Evolutionary conservation across 2,113 vertebrate species (phyloP).

Genomic region (Seriola quinqueradiata): DNA sequence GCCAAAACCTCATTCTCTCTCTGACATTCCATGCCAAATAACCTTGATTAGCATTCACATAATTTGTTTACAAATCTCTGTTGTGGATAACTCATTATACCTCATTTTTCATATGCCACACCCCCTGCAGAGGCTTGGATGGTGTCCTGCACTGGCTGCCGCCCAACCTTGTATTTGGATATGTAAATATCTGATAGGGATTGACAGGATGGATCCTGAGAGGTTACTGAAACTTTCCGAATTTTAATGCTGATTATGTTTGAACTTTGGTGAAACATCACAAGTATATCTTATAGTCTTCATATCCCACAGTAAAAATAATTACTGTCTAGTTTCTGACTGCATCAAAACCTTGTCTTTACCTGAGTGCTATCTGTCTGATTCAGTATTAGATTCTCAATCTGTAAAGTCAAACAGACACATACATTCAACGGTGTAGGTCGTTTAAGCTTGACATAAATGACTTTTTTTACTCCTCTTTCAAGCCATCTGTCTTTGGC

Average conservation of each 20-base stretch:
- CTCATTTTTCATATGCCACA: slow-evolving; percentile 43
- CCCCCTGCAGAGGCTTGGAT: slow-evolving; percentile 41
- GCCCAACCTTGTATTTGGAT: background rate
- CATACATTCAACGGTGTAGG: background rate
- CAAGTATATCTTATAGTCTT: background rate
- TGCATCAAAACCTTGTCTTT: background rate
- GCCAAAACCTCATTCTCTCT: slow-evolving; percentile 42
- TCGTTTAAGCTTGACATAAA: too few species aligned
- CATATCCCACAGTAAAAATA: background rate
- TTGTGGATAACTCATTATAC: slow-evolving; percentile 30
- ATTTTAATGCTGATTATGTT: background rate
- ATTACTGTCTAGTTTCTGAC: background rate
- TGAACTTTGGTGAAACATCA: background rate
- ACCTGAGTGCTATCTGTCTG: background rate
- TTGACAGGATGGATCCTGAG: background rate
- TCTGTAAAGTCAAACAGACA: background rate
- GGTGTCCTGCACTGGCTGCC: slow-evolving; percentile 11
- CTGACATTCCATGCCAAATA: slow-evolving; percentile 46
- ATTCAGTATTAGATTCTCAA: background rate
- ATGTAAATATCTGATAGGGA: background rate
- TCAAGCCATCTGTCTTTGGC: too few species aligned
- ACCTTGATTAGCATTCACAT: slow-evolving; percentile 45
- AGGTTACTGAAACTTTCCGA: background rate
- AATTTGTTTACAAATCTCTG: slow-evolving; percentile 63
- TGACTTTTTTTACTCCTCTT: too few species aligned